Base-by-base conservation (phyloP, 2,797 vertebrate species). In the Sebastes vulpes region DNA sequence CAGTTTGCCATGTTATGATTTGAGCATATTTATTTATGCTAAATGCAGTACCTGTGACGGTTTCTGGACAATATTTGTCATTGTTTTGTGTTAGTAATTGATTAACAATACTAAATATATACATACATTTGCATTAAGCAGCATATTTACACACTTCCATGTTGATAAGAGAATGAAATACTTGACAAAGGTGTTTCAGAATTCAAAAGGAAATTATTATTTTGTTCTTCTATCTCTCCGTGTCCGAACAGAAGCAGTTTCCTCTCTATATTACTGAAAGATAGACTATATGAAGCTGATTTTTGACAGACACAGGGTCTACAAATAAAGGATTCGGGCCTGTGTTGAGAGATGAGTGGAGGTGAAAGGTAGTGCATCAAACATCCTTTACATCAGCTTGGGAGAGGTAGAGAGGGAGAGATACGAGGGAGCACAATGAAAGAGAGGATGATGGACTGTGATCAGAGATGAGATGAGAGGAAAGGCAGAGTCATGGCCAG, bases 381-480 rank as follows among this genome's bases (percentile, higher is more conserved):
- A 86, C 75, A 85, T 52, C 20, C 32, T 83, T 65, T 71, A 31
- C 46, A 31, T 26, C 11, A 21, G 35, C 58, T 67, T 23, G 42
- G 65, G 63, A 71, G 20, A 71, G 20, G 14, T 12, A 16, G 48
- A 64, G 53, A 78, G 64, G 63, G 26, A 67, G 26, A 67, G 52
- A 46, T 48, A 38, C 60, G 52, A 77, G 26, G 54, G 57, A 69
- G 63, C 58, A 54, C 56, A 72, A 65, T 79, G 52, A 82, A 82
- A 79, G 71, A 80, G 35, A 72, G 71, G 75, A 74, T 66, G 74
- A 80, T 70, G 80, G 76, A 65, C 59, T 65, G 8, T 69, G 79
- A 88, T 82, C 57, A 74, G 73, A 81, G 66, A 88, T 65, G 81
- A 76, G 65, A 65, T 11, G 28, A 77, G 56, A 73, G 65, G 56